Conservation (phyloP, 2,113 vertebrate genomes). For the Mobula hypostoma region DNA sequence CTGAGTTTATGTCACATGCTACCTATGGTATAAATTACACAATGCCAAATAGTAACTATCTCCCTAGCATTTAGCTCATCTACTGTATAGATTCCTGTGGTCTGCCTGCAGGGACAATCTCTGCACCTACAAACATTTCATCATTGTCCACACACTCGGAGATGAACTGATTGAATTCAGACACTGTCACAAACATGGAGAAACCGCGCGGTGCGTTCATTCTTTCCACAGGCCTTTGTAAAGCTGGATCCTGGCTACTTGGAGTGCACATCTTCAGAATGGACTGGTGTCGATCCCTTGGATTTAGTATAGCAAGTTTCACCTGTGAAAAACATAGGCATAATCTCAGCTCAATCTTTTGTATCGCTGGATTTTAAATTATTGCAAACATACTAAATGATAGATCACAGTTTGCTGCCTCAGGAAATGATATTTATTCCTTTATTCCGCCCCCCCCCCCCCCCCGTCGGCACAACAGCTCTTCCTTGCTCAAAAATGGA, state of each 20-base stretch:
- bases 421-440: too few relatives aligned
- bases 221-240: conserved; percentile 35
- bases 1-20: background rate
- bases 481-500: background rate
- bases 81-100: background rate
- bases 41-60: background rate
- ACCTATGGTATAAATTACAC: background rate
- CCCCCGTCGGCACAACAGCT: background rate
- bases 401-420: background rate
- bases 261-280: conserved; percentile 38
- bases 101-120: conserved; percentile 19
- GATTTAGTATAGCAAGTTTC: background rate
- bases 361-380: background rate
- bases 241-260: background rate
- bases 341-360: conserved; percentile 1
- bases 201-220: conserved; percentile 18
- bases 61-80: background rate
- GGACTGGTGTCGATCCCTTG: conserved; percentile 37
- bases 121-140: conserved; percentile 37
- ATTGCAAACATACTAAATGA: background rate
- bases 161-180: background rate
- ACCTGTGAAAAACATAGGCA: conserved; percentile 35
- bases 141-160: conserved; percentile 39
- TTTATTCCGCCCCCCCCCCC: too few relatives aligned
- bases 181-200: conserved; percentile 40